Evolutionary conservation across 2,113 vertebrate genomes (phyloP), one percentile per base, ranked within the genome.

Genomic region (Petroica traversi): DNA sequence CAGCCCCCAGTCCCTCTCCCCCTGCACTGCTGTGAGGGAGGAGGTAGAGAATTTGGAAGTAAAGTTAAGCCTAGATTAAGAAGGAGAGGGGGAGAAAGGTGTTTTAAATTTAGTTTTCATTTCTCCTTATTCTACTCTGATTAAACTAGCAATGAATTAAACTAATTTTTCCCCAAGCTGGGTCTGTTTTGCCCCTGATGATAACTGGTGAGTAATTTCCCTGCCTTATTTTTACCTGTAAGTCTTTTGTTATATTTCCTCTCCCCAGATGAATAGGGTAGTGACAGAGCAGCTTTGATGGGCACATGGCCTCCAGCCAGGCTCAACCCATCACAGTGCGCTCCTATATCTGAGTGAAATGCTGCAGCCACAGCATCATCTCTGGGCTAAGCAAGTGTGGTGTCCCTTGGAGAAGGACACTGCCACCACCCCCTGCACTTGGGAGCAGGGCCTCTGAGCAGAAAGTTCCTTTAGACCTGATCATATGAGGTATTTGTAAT

Each of bases 331-430:
- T 12, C n/a, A 23, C 54, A 51, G 10, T 49, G 36, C 8, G 64
- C 59, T 57, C n/a, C 51, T 48, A 4, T 0, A 0, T 28, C 57
- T 74, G 66, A 31, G 57, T 31, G 16, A 41, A 34, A 41, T n/a
- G 52, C 52, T 54, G 25, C 33, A 86, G 31, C 28, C 58, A 55
- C 23, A 26, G 58, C 31, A 73, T 38, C 46, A 41, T 19, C 28
- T 55, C 19, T 43, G 63, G 28, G 14, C 33, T 52, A 20, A 77
- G 6, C 2, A 16, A 83, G 8, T 10, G 22, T 49, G 58, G 45
- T 58, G 33, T n/a, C 31, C 25, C 25, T 40, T 41, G 25, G 24
- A 68, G 64, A 52, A 22, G 36, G n/a, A 72, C n/a, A 31, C 23
- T 85, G 51, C 33, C 34, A 66, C 24, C 23, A 59, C 9, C 3